Evolutionary conservation across 2,888 invertebrate genomes (phyloP).

Genomic region (Caenorhabditis afra): DNA sequence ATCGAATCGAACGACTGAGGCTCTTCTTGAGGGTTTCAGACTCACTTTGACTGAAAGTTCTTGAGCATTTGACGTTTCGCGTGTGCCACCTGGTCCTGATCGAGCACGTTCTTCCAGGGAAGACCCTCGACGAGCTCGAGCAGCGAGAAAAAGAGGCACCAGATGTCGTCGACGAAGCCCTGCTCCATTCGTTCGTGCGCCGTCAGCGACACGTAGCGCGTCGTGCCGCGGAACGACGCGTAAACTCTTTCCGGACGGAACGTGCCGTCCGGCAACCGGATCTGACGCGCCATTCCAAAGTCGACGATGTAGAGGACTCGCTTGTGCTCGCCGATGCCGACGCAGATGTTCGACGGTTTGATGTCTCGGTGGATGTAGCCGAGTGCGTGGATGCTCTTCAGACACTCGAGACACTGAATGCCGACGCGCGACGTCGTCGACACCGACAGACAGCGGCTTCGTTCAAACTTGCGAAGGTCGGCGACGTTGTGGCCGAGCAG

Average conservation of each 20-base stretch:
- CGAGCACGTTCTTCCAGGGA: slow-evolving; percentile 72
- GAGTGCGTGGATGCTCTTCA: slow-evolving; percentile 70
- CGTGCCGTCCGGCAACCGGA: slow-evolving; percentile 63
- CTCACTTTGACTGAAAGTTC: slow-evolving; percentile 44
- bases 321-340: slow-evolving; percentile 67
- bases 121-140: slow-evolving; percentile 75
- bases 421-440: slow-evolving; percentile 64
- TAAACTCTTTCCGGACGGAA: slow-evolving; percentile 71
- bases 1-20: too few relatives aligned
- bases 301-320: slow-evolving; percentile 75
- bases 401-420: slow-evolving; percentile 70
- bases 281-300: slow-evolving; percentile 73
- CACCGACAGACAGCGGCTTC: slow-evolving; percentile 55
- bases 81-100: slow-evolving; percentile 70
- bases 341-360: slow-evolving; percentile 78
- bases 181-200: slow-evolving; percentile 74
- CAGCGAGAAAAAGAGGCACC: slow-evolving; percentile 73
- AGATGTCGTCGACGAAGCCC: slow-evolving; percentile 74
- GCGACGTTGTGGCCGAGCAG: slow-evolving; percentile 74
- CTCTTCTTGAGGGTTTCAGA: too few relatives aligned
- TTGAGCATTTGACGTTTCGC: slow-evolving; percentile 50
- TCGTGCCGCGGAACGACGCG: slow-evolving; percentile 78
- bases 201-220: slow-evolving; percentile 75
- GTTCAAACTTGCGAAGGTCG: slow-evolving; percentile 70
- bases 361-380: slow-evolving; percentile 77